phyloP scores from a whole-genome alignment of 2,797 vertebrate species.

The Coccyzus lansbergi region DNA sequence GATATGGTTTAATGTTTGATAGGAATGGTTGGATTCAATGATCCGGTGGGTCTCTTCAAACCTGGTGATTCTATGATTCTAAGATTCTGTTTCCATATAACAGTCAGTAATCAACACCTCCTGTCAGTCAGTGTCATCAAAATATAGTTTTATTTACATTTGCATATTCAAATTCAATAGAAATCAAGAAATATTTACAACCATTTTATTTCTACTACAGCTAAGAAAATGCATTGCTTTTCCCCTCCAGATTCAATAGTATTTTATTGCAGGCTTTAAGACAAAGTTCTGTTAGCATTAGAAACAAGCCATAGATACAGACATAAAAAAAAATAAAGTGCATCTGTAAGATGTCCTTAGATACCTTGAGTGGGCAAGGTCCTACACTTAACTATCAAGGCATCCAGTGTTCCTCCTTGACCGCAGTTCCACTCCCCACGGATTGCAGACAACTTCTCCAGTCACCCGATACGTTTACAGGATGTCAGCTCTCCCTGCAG shows the following conservation, averaged over 20 bases:
- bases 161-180: constrained; percentile 79
- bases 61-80: no score
- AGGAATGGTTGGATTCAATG: no score
- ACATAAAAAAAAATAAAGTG: constrained; percentile 80
- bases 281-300: constrained; percentile 57
- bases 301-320: constrained; percentile 69
- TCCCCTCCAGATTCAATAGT: constrained; percentile 50
- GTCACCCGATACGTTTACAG: background rate
- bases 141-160: constrained; percentile 84
- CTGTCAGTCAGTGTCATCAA: constrained; percentile 49
- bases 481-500: constrained; percentile 45
- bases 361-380: constrained; percentile 71
- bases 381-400: constrained; percentile 65
- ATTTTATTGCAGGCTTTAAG: constrained; percentile 53
- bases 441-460: constrained; percentile 59
- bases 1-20: no score
- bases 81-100: background rate
- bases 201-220: constrained; percentile 61
- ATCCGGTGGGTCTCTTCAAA: no score
- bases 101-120: constrained; percentile 4
- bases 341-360: constrained; percentile 73
- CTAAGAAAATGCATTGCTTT: constrained; percentile 69
- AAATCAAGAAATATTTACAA: constrained; percentile 82
- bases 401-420: constrained; percentile 49
- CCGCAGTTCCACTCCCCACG: constrained; percentile 8